Base-by-base conservation (phyloP, 2,113 vertebrate species). In the Silurus asotus region DNA sequence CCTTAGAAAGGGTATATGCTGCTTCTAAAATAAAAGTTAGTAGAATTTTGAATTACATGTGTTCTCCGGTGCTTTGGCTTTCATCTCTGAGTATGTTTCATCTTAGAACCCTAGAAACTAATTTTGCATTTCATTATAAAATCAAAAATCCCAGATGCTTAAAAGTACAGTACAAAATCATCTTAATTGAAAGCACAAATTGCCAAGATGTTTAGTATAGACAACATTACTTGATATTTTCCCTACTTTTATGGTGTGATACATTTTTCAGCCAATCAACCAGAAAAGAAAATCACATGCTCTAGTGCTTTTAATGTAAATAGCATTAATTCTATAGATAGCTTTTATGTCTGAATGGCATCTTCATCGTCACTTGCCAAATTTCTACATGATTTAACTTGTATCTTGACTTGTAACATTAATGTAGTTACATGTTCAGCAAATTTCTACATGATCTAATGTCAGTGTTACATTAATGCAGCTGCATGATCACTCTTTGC, bases 1-100 rank as follows among this genome's bases (percentile, higher is more conserved):
- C 37, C 67, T 85, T 76, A 69, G 79, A 65, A 84, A 56, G n/a
- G 10, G 25, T 62, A 84, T 59, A 74, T 78, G 75, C 75, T 14
- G 28, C n/a, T n/a, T 2, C 48, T 72, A 5, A 59, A 55, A 67
- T 37, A 67, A 19, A 72, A 67, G 5, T 53, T 67, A 17, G 55
- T 19, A 65, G 74, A 45, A 14, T 49, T 55, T 45, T 78, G 61
- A 61, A 20, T 28, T n/a, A 55, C 61, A 56, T 72, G 53, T 74
- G 82, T n/a, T 72, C 13, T 7, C 28, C 48, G 53, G 25, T 83
- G 51, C 17, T 83, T 70, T 70, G 37, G 25, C 17, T 37, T 79
- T 45, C 3, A 78, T 58, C 51, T 58, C 55, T n/a, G n/a, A n/a
- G n/a, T n/a, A n/a, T n/a, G n/a, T n/a, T n/a, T n/a, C n/a, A n/a